These are phyloP conservation scores for Agelastica alni DNA, from an alignment of 2,888 invertebrate species.

Conservation along the genomic window DNA sequence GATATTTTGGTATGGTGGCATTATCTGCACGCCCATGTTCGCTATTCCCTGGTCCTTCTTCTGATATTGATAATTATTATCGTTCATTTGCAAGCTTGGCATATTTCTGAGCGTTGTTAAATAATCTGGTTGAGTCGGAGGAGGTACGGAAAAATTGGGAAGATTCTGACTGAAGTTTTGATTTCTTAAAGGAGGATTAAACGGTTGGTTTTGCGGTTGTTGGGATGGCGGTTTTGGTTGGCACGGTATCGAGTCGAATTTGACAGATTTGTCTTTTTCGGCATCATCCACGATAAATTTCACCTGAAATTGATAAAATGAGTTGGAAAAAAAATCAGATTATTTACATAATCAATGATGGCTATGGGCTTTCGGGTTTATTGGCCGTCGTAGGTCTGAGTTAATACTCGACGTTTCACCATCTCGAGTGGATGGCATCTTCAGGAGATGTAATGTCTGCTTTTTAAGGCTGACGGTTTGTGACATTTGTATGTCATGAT, in stretches of 20 bases:
- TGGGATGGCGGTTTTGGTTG: conserved; percentile 17
- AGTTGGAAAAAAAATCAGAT: too few species aligned
- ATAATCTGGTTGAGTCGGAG: conserved; percentile 40
- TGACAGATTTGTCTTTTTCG: conserved; percentile 45
- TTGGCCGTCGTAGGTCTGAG: too few species aligned
- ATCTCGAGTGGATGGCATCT: too few species aligned
- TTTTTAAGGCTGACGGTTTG: too few species aligned
- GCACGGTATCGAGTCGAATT: conserved; percentile 37
- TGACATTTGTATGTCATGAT: too few species aligned
- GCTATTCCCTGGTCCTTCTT: conserved; percentile 29
- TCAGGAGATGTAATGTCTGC: too few species aligned
- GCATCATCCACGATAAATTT: conserved; percentile 52
- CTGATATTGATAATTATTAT: conserved; percentile 33
- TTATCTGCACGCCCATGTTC: conserved; percentile 29
- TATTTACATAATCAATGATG: too few species aligned
- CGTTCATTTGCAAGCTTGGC: conserved; percentile 37
- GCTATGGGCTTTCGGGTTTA: too few species aligned
- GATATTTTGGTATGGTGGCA: conserved; percentile 31
- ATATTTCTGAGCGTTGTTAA: conserved; percentile 44
- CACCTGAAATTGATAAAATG: conserved; percentile 50
- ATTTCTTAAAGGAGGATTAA: conserved; percentile 37
- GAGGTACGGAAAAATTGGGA: conserved; percentile 38
- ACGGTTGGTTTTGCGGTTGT: conserved; percentile 34
- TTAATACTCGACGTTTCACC: too few species aligned
- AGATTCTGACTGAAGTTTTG: conserved; percentile 45